These are phyloP conservation scores for Saturnia japonica DNA, from an alignment of 2,888 invertebrate species.

Conservation along the genomic window DNA sequence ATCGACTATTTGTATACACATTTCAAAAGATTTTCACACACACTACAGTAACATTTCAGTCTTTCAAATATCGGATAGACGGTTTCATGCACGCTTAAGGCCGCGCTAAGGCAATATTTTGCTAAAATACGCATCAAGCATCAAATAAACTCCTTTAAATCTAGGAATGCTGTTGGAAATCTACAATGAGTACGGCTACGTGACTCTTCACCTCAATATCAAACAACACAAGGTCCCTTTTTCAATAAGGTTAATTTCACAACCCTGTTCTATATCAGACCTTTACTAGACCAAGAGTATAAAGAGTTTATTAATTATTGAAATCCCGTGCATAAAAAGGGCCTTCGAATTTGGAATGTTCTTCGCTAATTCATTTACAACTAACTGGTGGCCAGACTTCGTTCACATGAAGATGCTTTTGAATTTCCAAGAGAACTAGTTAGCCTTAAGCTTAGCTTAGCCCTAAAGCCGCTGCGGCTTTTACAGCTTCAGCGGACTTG, in stretches of 20 bases:
- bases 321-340: background rate
- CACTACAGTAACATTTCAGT: slow-evolving; percentile 47
- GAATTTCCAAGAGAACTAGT: no score
- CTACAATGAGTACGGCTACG: background rate
- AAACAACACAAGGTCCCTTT: background rate
- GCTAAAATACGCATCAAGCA: slow-evolving; percentile 22
- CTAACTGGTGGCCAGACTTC: background rate
- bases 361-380: background rate
- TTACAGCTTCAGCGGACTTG: no score
- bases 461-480: no score
- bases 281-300: background rate
- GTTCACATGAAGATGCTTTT: background rate
- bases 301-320: background rate
- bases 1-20: slow-evolving; percentile 25
- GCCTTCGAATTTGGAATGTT: background rate
- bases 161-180: background rate
- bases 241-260: background rate
- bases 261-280: background rate
- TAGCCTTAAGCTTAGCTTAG: no score
- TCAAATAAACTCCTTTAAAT: background rate
- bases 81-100: slow-evolving; percentile 32
- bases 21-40: slow-evolving; percentile 31
- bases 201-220: background rate
- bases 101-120: slow-evolving; percentile 42
- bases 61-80: slow-evolving; percentile 48